Evolutionary conservation across 1,140 invertebrate species (phyloP), one percentile per base, ranked within the genome.

Genomic region (Leptonema lineaticorne): DNA sequence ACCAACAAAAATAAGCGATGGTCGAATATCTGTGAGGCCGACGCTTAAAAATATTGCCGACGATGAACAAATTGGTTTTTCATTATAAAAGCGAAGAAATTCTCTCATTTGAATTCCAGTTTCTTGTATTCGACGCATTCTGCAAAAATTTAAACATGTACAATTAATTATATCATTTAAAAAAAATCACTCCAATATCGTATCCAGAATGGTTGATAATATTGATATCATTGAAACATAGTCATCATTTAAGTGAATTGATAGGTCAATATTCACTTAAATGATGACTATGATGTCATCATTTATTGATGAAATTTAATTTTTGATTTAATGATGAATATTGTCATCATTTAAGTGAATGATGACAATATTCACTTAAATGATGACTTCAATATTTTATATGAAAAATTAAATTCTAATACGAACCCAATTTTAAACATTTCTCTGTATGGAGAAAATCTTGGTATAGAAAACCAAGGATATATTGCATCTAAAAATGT

Each of bases 391-490:
- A 69, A 67, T 33, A 60, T 20, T 33, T 50, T 37, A 37, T n/a
- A 41, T 69, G 53, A 63, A 53, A 46, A 63, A 58, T 57, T 9
- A 46, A 8, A 9, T 9, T 46, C 4, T 63, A 46, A n/a, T 45
- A 45, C 70, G 76, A 77, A 88, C 87, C 85, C 84, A 72, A 85
- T 83, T 78, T 85, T 86, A 14, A 89, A 79, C 63, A 87, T 80
- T 74, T 89, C 86, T 66, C 80, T 81, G 66, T 84, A 89, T 0
- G 86, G 85, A 0, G 86, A 85, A 65, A 85, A 81, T 67, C 84
- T 85, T 67, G 82, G 81, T 0, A 89, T 81, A 0, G 83, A 83
- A 16, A 87, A 69, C 77, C 83, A 84, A 0, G 88, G 87, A 74
- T 86, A 80, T 1, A 83, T 78, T 0, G 87, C 80, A 69, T 87